Percentiles rank a stretch among this genome's conserved stretches.
phyloP scores from a whole-genome alignment of 2,888 invertebrate genomes.

The Atherix ibis region DNA sequence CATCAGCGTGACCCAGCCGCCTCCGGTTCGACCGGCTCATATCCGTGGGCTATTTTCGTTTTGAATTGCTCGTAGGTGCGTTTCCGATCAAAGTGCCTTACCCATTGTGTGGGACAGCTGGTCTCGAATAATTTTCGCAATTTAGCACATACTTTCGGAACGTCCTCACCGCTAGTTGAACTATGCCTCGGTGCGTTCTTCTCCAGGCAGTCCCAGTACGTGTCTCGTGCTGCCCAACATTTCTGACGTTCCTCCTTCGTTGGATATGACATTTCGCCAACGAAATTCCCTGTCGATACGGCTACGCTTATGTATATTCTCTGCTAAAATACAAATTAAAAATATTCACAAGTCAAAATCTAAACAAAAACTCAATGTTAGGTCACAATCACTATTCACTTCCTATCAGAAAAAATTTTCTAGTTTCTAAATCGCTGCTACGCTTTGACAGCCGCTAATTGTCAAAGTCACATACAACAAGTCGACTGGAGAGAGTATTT shows the following conservation, averaged over 20 bases:
- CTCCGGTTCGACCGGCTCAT: constrained; percentile 57
- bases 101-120: constrained; percentile 73
- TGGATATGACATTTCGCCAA: constrained; percentile 73
- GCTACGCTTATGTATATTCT: no score
- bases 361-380: no score
- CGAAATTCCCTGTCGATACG: no score
- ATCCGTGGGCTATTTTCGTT: constrained; percentile 72
- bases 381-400: no score
- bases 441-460: no score
- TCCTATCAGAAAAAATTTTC: no score
- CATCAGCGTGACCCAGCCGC: no score
- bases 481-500: no score
- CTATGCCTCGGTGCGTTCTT: constrained; percentile 37
- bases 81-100: constrained; percentile 86
- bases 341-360: no score
- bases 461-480: no score
- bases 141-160: constrained; percentile 44
- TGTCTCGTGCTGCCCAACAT: constrained; percentile 78
- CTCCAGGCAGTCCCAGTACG: constrained; percentile 81
- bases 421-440: no score
- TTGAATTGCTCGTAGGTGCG: constrained; percentile 77
- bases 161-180: constrained; percentile 36
- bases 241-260: constrained; percentile 58
- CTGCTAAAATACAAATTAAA: no score
- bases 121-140: constrained; percentile 59